Conservation (phyloP, 2,888 invertebrate species). For the Harmothoe impar region DNA sequence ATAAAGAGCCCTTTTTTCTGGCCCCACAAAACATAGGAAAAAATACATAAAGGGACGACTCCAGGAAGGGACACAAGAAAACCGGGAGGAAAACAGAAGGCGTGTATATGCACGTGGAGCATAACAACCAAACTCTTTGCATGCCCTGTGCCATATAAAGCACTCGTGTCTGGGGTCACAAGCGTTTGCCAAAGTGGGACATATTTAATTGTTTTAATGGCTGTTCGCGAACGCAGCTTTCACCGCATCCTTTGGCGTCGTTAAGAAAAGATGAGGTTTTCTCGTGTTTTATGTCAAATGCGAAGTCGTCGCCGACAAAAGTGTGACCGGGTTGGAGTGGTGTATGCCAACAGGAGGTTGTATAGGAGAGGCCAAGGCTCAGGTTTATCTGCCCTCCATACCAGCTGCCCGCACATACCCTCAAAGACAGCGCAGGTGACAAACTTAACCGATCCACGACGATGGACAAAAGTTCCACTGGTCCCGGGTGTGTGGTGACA, state of each 20-base stretch:
- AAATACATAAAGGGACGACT: no score
- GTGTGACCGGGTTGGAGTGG: background rate
- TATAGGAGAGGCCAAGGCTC: background rate
- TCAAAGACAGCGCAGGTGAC: conserved; percentile 18
- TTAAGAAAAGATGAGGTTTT: background rate
- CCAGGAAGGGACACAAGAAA: no score
- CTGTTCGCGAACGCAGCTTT: background rate
- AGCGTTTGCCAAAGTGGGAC: background rate
- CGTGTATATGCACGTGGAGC: no score
- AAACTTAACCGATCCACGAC: background rate
- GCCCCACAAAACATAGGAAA: no score
- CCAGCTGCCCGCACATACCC: background rate
- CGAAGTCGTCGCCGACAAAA: background rate
- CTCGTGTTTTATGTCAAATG: conserved; percentile 36
- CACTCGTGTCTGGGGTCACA: no score
- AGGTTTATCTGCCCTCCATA: background rate
- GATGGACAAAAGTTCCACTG: background rate
- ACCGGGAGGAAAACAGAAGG: no score
- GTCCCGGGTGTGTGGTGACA: background rate
- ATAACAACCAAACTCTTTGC: no score
- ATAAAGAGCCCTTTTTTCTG: no score
- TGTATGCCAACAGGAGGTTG: conserved; percentile 24
- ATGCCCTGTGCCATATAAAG: no score
- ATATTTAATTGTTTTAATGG: background rate
- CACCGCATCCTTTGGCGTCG: background rate